Evolutionary conservation across 30 jellyfish, hydroid and myxozoan species (phyloP).

Genomic region (Turritopsis dohrnii): DNA sequence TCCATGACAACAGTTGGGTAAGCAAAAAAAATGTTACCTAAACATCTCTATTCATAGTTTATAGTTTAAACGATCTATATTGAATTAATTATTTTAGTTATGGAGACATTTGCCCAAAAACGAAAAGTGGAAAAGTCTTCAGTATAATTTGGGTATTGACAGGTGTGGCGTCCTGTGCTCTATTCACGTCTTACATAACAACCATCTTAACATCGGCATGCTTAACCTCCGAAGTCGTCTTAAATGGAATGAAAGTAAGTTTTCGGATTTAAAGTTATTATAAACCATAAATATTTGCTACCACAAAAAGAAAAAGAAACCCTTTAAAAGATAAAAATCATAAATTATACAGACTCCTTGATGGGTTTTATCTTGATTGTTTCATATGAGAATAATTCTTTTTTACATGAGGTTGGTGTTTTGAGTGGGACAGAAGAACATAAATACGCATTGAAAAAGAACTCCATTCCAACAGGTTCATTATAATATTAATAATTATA

Average conservation of each 20-base stretch:
- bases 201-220: slow-evolving; percentile 11
- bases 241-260: slow-evolving; percentile 3
- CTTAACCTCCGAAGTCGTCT: neutral
- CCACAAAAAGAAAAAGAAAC: no score
- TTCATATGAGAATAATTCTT: no score
- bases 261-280: no score
- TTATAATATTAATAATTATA: no score
- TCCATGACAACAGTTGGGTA: slow-evolving; percentile 32
- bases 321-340: no score
- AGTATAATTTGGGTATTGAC: slow-evolving; percentile 25
- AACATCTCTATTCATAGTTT: neutral
- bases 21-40: neutral
- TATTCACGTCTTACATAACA: slow-evolving; percentile 20
- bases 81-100: slow-evolving; percentile 3
- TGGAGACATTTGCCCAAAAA: slow-evolving; percentile 21
- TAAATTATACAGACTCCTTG: no score
- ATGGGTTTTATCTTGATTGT: no score
- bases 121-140: slow-evolving; percentile 13
- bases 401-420: slow-evolving; percentile 9
- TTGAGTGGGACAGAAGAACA: slow-evolving; percentile 14
- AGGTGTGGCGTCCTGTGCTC: slow-evolving; percentile 24
- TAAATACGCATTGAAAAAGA: neutral
- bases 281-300: no score
- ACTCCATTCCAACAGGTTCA: slow-evolving; percentile 6
- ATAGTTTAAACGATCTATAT: no score